phyloP scores from a whole-genome alignment of 1,140 invertebrate species.

The Conus ventricosus region DNA sequence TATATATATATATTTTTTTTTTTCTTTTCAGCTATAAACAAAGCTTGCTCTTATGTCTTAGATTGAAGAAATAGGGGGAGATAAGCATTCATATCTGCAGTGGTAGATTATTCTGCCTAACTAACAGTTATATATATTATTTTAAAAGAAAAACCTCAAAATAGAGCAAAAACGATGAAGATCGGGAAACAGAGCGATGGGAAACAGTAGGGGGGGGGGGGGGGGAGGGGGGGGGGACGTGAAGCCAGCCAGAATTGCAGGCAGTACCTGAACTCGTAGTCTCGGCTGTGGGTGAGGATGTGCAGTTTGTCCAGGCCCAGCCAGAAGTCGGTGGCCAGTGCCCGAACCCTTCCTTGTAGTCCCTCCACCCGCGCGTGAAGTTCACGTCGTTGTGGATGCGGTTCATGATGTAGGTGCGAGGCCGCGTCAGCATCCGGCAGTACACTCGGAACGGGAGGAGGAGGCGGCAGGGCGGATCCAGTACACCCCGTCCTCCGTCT shows the following conservation, averaged over 20 bases:
- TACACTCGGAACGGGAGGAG: constrained; percentile 9
- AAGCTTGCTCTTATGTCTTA: no score
- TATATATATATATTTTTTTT: no score
- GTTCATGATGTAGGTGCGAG: constrained; percentile 37
- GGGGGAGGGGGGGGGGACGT: no score
- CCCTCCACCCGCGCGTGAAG: constrained; percentile 25
- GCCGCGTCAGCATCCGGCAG: constrained; percentile 19
- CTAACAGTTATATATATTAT: no score
- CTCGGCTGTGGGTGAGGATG: constrained; percentile 7
- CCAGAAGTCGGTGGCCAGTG: constrained; percentile 21
- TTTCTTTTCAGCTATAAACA: no score
- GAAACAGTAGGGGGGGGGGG: no score
- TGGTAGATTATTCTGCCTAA: no score
- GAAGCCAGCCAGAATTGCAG: no score
- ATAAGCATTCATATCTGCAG: no score
- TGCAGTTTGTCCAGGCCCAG: constrained; percentile 35
- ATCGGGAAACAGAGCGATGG: not conserved
- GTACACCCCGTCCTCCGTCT: constrained; percentile 12
- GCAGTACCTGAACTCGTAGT: constrained; percentile 21
- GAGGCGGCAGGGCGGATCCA: not conserved
- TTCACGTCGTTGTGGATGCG: constrained; percentile 19
- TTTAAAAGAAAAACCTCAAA: no score
- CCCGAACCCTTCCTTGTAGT: constrained; percentile 37
- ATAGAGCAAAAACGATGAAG: no score
- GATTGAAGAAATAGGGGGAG: no score